Base-by-base conservation (phyloP, 2,888 invertebrate genomes). In the Conomelus anceps region DNA sequence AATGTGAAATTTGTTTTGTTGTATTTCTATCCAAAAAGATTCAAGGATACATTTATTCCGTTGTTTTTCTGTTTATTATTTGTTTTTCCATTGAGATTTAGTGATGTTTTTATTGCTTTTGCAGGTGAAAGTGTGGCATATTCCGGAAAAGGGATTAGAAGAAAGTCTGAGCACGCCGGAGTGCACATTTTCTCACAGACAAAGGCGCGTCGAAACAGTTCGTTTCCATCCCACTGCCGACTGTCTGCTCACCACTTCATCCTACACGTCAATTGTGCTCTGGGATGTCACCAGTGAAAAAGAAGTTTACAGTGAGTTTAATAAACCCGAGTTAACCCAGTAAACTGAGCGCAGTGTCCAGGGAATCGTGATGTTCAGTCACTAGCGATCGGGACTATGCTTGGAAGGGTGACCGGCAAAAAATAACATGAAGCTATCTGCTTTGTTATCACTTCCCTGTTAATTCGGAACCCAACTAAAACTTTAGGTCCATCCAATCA, bases 181-280 rank as follows among this genome's bases (percentile, higher is more conserved):
- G 92, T 96, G 97, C 92, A 96, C 96, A 0, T 95, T 98, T 92
- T 97, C 97, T 0, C 96, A 97, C 92, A 96, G 97, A 92, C 97
- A 98, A 93, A 95, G 96, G 23, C 94, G 98, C 89, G 97, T 98
- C 0, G 98, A 98, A 93, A 97, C 97, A 26, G 97, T 98, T 0
- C 96, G 96, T 24, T 99, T 98, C 94, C 98, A 99, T 93, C 98
- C 99, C 0, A 96, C 96, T 11, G 98, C 98, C 3, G 98, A 98
- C 93, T 97, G 96, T 89, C 94, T 99, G n/a, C 94, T 99, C 85
- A 97, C 98, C 92, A 97, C 97, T 17, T 96, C 98, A 0, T 97
- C 97, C 0, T 96, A 96, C 88, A 96, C 96, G 23, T 96, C 96
- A 91, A 94, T 98, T 29, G 96, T 96, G 11, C 93, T 99, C 34